Evolutionary conservation across 2,797 vertebrate species (phyloP).

Genomic region (Enteromius thamalakanensis): DNA sequence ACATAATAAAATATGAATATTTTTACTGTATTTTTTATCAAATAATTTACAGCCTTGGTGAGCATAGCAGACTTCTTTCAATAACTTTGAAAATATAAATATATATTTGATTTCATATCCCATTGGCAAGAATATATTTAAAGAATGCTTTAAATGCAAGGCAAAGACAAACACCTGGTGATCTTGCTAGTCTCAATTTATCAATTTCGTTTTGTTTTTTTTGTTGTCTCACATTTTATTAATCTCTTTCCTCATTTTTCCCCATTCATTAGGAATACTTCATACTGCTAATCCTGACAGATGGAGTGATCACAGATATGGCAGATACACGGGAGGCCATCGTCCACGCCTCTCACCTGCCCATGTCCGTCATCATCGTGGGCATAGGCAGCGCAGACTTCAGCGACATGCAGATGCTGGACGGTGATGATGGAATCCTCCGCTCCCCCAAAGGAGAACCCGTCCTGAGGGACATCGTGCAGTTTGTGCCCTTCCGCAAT

Average conservation of each 20-base stretch:
- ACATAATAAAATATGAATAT: not conserved
- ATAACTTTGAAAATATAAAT: not conserved
- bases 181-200: not conserved
- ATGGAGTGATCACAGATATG: constrained; percentile 99
- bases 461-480: constrained; percentile 95
- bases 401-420: constrained; percentile 99
- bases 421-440: constrained; percentile 95
- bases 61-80: too few species aligned
- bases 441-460: constrained; percentile 97
- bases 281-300: constrained; percentile 96
- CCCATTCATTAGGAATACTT: constrained; percentile 89
- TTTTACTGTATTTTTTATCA: not conserved
- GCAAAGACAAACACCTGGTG: not conserved
- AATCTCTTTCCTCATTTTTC: not conserved
- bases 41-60: not conserved
- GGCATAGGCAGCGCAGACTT: constrained; percentile 97
- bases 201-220: too few species aligned
- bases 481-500: constrained; percentile 98
- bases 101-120: not conserved
- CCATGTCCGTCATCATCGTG: constrained; percentile 99
- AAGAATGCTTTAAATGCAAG: not conserved
- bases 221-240: not conserved
- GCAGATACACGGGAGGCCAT: constrained; percentile 98
- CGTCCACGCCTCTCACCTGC: constrained; percentile 95
- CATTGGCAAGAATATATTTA: not conserved